A percentile compares a stretch with the other conserved stretches of the same genome.
Conservation (phyloP, 2,888 invertebrate genomes). For the Apotomis betuletana region DNA sequence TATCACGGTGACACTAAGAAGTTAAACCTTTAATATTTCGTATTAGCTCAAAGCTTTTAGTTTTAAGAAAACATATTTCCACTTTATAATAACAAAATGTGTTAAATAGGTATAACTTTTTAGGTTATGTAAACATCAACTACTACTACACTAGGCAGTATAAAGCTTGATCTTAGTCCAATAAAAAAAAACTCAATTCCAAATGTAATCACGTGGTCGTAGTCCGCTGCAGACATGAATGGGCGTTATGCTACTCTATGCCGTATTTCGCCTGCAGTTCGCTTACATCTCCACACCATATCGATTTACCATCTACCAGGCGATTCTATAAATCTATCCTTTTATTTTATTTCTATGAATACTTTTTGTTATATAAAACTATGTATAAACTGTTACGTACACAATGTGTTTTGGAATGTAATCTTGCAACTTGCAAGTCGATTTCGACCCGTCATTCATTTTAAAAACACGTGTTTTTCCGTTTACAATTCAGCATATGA, state of each 20-base stretch:
- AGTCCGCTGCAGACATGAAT: slow-evolving; percentile 75
- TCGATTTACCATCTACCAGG: slow-evolving; percentile 65
- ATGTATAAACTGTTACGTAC: background rate
- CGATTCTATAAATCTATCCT: slow-evolving; percentile 48
- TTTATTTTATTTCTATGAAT: slow-evolving; percentile 9
- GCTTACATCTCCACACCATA: slow-evolving; percentile 74
- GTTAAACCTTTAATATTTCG: too few relatives aligned
- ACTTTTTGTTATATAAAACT: background rate
- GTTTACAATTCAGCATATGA: slow-evolving; percentile 7
- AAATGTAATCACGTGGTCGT: slow-evolving; percentile 49
- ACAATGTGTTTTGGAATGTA: slow-evolving; percentile 2
- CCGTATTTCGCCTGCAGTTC: slow-evolving; percentile 79
- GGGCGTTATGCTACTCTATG: slow-evolving; percentile 76
- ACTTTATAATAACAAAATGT: background rate
- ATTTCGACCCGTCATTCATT: slow-evolving; percentile 15
- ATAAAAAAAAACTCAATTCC: slow-evolving; percentile 13
- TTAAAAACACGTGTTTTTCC: slow-evolving; percentile 27
- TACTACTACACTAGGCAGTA: background rate
- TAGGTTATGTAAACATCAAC: background rate
- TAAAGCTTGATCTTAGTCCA: background rate
- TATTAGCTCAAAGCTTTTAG: too few relatives aligned
- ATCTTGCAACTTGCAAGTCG: background rate
- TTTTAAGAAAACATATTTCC: too few relatives aligned
- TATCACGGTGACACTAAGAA: too few relatives aligned
- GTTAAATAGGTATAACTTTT: background rate